phyloP scores from a whole-genome alignment of 1,140 invertebrate species.

The Nasonia longicornis region DNA sequence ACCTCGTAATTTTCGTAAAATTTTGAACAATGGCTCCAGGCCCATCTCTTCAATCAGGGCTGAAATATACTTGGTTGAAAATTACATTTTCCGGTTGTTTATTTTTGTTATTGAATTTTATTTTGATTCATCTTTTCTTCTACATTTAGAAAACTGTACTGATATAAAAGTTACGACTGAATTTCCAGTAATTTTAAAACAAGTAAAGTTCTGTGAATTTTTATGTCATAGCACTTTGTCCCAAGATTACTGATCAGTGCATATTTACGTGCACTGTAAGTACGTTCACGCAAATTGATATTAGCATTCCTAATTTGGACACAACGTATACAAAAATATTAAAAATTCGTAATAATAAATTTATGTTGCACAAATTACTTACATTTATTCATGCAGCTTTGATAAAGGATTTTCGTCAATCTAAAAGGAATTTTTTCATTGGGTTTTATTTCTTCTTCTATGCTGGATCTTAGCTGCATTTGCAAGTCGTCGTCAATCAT shows the following conservation, averaged over 20 bases:
- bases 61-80: slow-evolving; percentile 54
- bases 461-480: slow-evolving; percentile 79
- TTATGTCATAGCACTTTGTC: too few species aligned
- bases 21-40: slow-evolving; percentile 76
- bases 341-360: background rate
- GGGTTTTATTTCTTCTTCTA: slow-evolving; percentile 75
- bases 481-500: slow-evolving; percentile 83
- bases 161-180: too few species aligned
- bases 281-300: too few species aligned
- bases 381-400: slow-evolving; percentile 88
- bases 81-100: background rate
- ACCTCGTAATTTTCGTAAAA: slow-evolving; percentile 83
- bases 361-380: slow-evolving; percentile 58
- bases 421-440: slow-evolving; percentile 79
- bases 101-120: too few species aligned
- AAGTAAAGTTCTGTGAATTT: too few species aligned
- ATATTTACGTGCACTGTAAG: too few species aligned
- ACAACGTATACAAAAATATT: too few species aligned
- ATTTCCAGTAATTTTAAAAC: too few species aligned
- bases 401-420: slow-evolving; percentile 81
- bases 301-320: too few species aligned
- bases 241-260: too few species aligned
- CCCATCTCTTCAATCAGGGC: slow-evolving; percentile 81
- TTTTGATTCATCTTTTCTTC: too few species aligned
- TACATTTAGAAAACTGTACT: too few species aligned